These are phyloP conservation scores for Gordius sp. DNA, from an alignment of 2,888 invertebrate species.

Conservation along the genomic window DNA sequence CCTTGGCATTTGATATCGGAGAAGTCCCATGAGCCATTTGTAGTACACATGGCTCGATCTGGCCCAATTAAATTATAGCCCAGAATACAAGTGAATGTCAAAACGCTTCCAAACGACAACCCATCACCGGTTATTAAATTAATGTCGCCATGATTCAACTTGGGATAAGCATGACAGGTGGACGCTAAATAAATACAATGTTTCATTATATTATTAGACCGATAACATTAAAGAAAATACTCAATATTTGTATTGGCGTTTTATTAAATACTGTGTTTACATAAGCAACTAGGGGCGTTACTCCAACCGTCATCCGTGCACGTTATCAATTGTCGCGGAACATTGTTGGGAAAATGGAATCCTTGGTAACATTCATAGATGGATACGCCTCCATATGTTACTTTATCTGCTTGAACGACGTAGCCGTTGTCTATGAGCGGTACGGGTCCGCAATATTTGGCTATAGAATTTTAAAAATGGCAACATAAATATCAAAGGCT, in stretches of 20 bases:
- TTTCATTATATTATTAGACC: no score
- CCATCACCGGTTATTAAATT: slow-evolving; percentile 21
- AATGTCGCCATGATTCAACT: slow-evolving; percentile 25
- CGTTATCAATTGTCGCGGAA: not conserved
- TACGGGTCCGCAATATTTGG: slow-evolving; percentile 65
- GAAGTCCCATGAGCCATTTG: slow-evolving; percentile 73
- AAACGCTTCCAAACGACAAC: slow-evolving; percentile 31
- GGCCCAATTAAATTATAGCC: slow-evolving; percentile 72
- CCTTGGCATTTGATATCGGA: slow-evolving; percentile 71
- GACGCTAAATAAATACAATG: no score
- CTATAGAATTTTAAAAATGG: slow-evolving; percentile 22
- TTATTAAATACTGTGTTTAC: no score
- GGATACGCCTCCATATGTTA: slow-evolving; percentile 67
- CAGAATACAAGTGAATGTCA: slow-evolving; percentile 71
- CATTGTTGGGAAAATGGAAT: slow-evolving; percentile 53
- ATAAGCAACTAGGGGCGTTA: not conserved
- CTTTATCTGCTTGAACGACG: slow-evolving; percentile 75
- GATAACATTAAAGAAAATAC: no score
- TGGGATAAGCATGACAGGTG: slow-evolving; percentile 21
- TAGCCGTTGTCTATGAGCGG: slow-evolving; percentile 92
- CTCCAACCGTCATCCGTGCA: slow-evolving; percentile 2
- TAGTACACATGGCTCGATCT: slow-evolving; percentile 54
- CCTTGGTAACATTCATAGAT: slow-evolving; percentile 89
- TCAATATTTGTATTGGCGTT: no score
- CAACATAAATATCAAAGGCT: no score